Evolutionary conservation across 2,888 invertebrate species (phyloP), one percentile per base, ranked within the genome.

Genomic region (Pasiphila rectangulata): DNA sequence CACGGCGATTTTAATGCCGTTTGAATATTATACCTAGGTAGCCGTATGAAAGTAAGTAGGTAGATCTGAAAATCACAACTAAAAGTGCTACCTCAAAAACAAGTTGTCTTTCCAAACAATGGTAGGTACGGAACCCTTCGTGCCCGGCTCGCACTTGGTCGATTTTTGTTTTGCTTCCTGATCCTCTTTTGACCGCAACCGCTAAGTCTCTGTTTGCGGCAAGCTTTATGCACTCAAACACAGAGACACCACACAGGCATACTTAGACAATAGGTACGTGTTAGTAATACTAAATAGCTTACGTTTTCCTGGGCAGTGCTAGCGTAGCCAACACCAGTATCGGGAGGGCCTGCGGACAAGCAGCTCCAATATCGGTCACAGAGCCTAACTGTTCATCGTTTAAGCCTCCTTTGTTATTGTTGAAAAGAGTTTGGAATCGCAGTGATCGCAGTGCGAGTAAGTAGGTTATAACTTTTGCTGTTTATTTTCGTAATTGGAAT

Each of bases 231-330:
- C 27, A 27, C 10, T 13, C 27, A 27, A 27, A 27, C 27, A 27
- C 6, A 13, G 7, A 7, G 6, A 27, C 27, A 27, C 13, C 7
- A 27, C 7, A 13, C 3, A 9, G 7, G 27, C 6, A 9, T 16
- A 30, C 16, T 30, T 30, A 30, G 30, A 30, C 12, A 30, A 9
- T 15, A n/a, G n/a, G n/a, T n/a, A 64, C 79, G 71, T 63, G 74
- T 52, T 51, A 70, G 72, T 64, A 70, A 79, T 83, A 79, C 74
- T 69, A 83, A 30, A 83, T 82, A 69, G 45, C 75, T 75, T 61
- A 56, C 24, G 32, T 38, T 75, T 79, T 81, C 82, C 83, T 79
- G 83, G 72, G 72, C 67, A 61, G 34, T 17, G 4, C 21, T 25
- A 32, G 72, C 64, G 59, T 54, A 21, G 61, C 69, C 70, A 70